Evolutionary conservation across 2,888 invertebrate species (phyloP).

Genomic region (Netelia fuscicornis): DNA sequence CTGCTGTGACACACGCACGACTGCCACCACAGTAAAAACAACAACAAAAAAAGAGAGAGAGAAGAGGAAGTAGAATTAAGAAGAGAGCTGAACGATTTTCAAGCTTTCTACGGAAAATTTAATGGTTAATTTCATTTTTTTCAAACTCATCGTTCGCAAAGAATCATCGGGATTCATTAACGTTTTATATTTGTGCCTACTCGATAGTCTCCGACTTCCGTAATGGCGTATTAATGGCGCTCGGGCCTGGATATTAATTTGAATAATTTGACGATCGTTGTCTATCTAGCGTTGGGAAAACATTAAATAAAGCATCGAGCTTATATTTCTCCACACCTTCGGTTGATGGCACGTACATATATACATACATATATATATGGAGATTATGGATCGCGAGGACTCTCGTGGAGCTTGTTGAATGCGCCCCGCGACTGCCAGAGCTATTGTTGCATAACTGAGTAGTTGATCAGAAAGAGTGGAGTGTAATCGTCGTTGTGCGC

Average conservation of each 20-base stretch:
- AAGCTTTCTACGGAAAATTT: not conserved
- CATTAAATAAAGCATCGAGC: constrained; percentile 79
- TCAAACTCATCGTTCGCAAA: not conserved
- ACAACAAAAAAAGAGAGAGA: constrained; percentile 16
- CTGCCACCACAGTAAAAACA: not conserved
- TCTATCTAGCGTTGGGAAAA: constrained; percentile 70
- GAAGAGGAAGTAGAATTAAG: not conserved
- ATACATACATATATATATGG: constrained; percentile 41
- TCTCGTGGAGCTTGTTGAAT: constrained; percentile 41
- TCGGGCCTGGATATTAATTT: constrained; percentile 71
- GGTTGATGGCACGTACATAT: not conserved
- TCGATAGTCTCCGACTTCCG: constrained; percentile 7
- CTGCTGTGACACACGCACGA: constrained; percentile 47
- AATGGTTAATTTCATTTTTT: constrained; percentile 10
- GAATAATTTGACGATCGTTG: constrained; percentile 76
- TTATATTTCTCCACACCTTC: constrained; percentile 42
- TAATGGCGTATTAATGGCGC: constrained; percentile 59
- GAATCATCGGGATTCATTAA: not conserved
- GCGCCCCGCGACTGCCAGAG: constrained; percentile 61
- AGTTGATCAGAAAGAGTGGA: constrained; percentile 80
- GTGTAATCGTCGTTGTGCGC: constrained; percentile 72
- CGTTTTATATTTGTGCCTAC: not conserved
- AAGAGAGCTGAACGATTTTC: not conserved
- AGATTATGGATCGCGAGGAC: constrained; percentile 73
- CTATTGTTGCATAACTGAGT: constrained; percentile 82